Evolutionary conservation across 2,888 invertebrate genomes (phyloP), one percentile per base, ranked within the genome.

Genomic region (Odontothrips loti): DNA sequence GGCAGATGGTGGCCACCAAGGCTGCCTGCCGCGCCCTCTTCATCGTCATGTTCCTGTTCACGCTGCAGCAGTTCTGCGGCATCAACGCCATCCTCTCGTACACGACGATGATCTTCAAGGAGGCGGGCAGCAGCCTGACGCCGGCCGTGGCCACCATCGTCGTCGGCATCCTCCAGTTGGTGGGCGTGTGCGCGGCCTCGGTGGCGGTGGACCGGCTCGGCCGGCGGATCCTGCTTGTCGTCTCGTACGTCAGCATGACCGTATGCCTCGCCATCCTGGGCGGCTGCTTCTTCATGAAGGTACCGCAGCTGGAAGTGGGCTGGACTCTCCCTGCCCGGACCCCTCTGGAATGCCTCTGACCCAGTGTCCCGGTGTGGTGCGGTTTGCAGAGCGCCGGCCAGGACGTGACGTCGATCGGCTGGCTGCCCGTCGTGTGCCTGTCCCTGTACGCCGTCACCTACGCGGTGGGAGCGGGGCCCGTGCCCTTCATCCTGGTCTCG

Each of bases 61-160:
- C 85, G 47, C 87, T 87, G 43, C 89, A 89, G 83, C 89, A 89
- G 82, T 83, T 88, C 3, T 86, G 87, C 79, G 89, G 89, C 27
- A 87, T 89, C 82, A 86, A 87, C 23, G 87, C 87, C 1, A 86
- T 89, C 85, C 86, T 89, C 82, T 86, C 86, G n/a, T 86, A 85
- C 83, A 83, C 87, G 6, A 86, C 85, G 8, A 84, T 84, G 11
- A 87, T 88, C 79, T 85, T 87, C 80, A 79, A 85, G 85, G 90
- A 89, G 58, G 92, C 94, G 17, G 91, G 91, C 8, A 90, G 90
- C 1, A 83, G 87, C 0, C 88, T 95, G 43, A 87, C 90, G 20
- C 86, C 92, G 0, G 89, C 90, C 51, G 86, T 90, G 10, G 91
- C 94, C 9, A 86, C 89, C 8, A 88, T 89, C 12, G 83, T 88